Percentiles rank a stretch among this genome's conserved stretches.
Evolutionary conservation across 2,888 invertebrate species (phyloP).

Genomic region (Eupithecia exiguata): DNA sequence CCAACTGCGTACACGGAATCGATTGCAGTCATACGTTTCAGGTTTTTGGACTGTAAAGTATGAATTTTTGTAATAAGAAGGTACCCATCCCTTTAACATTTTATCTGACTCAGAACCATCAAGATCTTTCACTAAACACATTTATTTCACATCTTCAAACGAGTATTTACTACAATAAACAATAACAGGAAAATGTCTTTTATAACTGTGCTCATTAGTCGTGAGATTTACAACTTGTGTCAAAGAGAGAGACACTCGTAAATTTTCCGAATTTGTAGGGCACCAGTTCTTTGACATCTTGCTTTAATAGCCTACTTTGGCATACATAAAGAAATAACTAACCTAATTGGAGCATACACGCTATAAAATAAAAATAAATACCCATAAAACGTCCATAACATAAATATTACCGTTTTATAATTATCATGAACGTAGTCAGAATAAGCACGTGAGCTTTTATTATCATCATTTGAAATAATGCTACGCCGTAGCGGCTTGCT

Average conservation of each 20-base stretch:
- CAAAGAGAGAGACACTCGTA: constrained; percentile 13
- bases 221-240: constrained; percentile 16
- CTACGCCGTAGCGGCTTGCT: constrained; percentile 18
- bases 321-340: constrained; percentile 1
- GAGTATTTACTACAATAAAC: constrained; percentile 1
- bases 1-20: background rate
- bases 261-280: constrained; percentile 6
- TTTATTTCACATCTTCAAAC: constrained; percentile 9
- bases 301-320: background rate
- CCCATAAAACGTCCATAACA: background rate
- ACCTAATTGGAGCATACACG: background rate
- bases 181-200: constrained; percentile 16
- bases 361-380: constrained; percentile 1
- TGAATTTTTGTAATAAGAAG: background rate
- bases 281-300: constrained; percentile 6
- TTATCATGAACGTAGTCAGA: background rate
- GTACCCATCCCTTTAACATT: background rate
- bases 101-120: background rate
- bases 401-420: background rate
- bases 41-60: background rate
- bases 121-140: background rate
- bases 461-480: constrained; percentile 15
- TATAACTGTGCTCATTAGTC: constrained; percentile 13
- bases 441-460: constrained; percentile 5
- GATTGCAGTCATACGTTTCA: background rate